phyloP scores from a whole-genome alignment of 2,888 invertebrate species.

The Anorthoa munda region DNA sequence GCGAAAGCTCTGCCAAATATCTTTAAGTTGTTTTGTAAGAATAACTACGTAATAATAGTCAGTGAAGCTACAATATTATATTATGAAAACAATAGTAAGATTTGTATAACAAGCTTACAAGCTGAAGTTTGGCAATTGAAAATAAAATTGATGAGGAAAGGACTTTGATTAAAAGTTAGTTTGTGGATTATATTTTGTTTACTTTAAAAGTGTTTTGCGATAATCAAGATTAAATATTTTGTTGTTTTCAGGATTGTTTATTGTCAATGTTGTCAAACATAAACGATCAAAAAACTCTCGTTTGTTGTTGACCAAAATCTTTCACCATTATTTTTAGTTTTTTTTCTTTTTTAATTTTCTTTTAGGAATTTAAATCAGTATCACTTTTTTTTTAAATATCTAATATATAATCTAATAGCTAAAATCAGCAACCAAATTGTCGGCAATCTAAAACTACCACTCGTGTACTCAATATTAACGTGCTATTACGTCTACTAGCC shows the following conservation, averaged over 20 bases:
- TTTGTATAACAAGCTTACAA: slow-evolving; percentile 64
- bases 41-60: slow-evolving; percentile 72
- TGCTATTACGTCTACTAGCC: background rate
- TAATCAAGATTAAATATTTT: slow-evolving; percentile 11
- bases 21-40: slow-evolving; percentile 80
- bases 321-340: background rate
- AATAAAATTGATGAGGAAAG: slow-evolving; percentile 47
- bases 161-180: slow-evolving; percentile 16
- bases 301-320: background rate
- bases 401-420: too few relatives aligned
- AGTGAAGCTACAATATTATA: slow-evolving; percentile 70
- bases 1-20: slow-evolving; percentile 85
- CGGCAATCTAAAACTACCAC: background rate
- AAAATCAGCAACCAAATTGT: background rate
- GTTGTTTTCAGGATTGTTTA: background rate
- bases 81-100: slow-evolving; percentile 70
- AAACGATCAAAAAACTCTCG: background rate
- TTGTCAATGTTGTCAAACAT: background rate
- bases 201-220: slow-evolving; percentile 26
- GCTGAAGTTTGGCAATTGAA: slow-evolving; percentile 52
- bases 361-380: too few relatives aligned
- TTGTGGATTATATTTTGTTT: slow-evolving; percentile 38
- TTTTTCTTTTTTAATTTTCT: background rate
- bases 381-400: background rate
- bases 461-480: slow-evolving; percentile 6